phyloP scores from a whole-genome alignment of 2,888 invertebrate species.

The Trachelus iudaicus region DNA sequence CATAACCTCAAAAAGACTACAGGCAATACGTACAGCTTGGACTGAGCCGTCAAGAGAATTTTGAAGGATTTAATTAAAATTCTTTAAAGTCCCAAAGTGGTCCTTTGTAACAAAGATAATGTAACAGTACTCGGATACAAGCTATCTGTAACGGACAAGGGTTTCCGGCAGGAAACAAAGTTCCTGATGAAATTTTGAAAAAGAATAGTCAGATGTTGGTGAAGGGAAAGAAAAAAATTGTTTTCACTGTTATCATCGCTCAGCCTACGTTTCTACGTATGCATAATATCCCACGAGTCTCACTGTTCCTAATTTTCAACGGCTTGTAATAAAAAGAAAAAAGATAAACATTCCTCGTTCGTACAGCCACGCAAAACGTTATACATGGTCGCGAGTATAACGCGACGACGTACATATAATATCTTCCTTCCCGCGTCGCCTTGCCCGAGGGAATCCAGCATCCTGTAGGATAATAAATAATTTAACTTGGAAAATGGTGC shows the following conservation, averaged over 20 bases:
- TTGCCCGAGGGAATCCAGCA: conserved; percentile 37
- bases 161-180: background rate
- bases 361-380: conserved; percentile 29
- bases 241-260: background rate
- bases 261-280: background rate
- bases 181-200: background rate
- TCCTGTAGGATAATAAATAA: conserved; percentile 48
- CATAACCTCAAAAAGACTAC: background rate
- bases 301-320: background rate
- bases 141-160: background rate
- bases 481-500: conserved; percentile 45
- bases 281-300: background rate
- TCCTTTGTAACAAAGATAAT: background rate
- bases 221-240: background rate
- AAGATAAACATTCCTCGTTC: background rate
- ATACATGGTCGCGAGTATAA: conserved; percentile 29
- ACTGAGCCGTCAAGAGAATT: background rate
- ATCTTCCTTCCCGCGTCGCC: conserved; percentile 39
- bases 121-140: conserved; percentile 7
- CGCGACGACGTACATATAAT: conserved; percentile 45
- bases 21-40: background rate
- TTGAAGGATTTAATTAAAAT: background rate
- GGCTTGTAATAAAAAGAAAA: background rate
- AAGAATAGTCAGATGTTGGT: background rate
- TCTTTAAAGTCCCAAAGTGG: background rate